A percentile compares a stretch with the other conserved stretches of the same genome.
phyloP scores from a whole-genome alignment of 1,140 invertebrate genomes.

The Chionoecetes opilio region DNA sequence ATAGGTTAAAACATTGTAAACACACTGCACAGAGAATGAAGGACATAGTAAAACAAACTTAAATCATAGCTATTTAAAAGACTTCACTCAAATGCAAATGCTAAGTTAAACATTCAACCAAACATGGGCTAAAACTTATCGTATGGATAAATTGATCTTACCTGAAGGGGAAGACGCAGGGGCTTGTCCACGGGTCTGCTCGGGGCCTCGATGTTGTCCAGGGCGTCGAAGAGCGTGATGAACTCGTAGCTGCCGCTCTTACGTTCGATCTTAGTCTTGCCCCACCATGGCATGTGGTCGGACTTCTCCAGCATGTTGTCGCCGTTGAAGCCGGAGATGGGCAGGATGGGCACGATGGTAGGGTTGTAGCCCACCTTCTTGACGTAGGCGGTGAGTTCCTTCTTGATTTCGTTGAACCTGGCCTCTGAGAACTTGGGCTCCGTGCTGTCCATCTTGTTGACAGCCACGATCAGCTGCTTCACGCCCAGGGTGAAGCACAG shows the following conservation, averaged over 20 bases:
- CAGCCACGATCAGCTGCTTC: slow-evolving; percentile 98
- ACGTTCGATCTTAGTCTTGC: slow-evolving; percentile 97
- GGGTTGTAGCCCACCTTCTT: slow-evolving; percentile 99
- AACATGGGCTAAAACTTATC: background rate
- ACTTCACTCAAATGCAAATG: background rate
- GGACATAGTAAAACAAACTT: background rate
- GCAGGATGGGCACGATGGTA: slow-evolving; percentile 97
- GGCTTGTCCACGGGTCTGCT: slow-evolving; percentile 97
- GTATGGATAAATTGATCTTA: background rate
- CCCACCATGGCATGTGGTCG: slow-evolving; percentile 98
- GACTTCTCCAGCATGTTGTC: slow-evolving; percentile 98
- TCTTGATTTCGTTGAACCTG: slow-evolving; percentile 98
- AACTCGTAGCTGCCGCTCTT: slow-evolving; percentile 95
- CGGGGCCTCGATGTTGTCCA: slow-evolving; percentile 97
- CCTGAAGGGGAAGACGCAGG: slow-evolving; percentile 94
- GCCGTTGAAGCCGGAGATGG: slow-evolving; percentile 99
- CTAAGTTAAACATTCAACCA: background rate
- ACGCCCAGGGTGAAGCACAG: slow-evolving; percentile 99
- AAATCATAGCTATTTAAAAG: background rate
- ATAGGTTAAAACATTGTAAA: background rate
- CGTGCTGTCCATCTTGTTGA: slow-evolving; percentile 99
- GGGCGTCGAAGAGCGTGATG: slow-evolving; percentile 95
- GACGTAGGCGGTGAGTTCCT: slow-evolving; percentile 96
- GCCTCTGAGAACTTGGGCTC: slow-evolving; percentile 97
- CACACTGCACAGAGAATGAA: background rate